Evolutionary conservation across 2,113 vertebrate species (phyloP), one percentile per base, ranked within the genome.

Genomic region (Glareola pratincola): DNA sequence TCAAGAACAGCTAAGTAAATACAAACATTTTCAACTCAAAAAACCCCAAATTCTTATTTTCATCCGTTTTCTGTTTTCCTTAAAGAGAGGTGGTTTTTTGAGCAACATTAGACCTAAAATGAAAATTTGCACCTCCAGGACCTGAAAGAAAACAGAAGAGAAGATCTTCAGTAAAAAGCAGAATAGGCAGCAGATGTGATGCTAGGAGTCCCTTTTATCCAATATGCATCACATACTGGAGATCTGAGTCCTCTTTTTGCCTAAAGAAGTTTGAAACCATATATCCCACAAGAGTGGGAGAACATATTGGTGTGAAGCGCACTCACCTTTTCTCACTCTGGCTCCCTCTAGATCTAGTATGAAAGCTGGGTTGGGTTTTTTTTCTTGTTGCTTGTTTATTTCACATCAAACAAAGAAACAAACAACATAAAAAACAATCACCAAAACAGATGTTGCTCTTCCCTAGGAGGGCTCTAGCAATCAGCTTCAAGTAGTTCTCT

Each of bases 231-330:
- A 2, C 21, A 73, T 23, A 37, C 56, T 69, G 41, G 21, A 87
- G 45, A 71, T 29, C 26, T 0, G 1, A 56, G 50, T 32, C 21
- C 29, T 74, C 47, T 36, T 80, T 69, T 29, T 67, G 45, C 41
- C 37, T 73, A 7, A 60, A 36, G 24, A 69, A 36, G 27, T 73
- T 4, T 64, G 71, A 86, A 72, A 24, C 10, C 59, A 47, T 23
- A 9, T 9, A 79, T 12, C 22, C 48, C 67, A 51, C 19, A 80
- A 8, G 54, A 80, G 50, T 23, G 34, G 27, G 30, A 45, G 26
- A 59, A 43, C 23, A n/a, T 2, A 32, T 0, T 22, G 26, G 24
- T 37, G 14, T 69, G 63, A 30, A 50, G 23, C 0, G 3, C 2
- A 1, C 51, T 54, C 79, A 71, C 32, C 51, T 56, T 56, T 74